These are phyloP conservation scores for Maccullochella peelii DNA, from an alignment of 2,113 vertebrate species.

Conservation along the genomic window DNA sequence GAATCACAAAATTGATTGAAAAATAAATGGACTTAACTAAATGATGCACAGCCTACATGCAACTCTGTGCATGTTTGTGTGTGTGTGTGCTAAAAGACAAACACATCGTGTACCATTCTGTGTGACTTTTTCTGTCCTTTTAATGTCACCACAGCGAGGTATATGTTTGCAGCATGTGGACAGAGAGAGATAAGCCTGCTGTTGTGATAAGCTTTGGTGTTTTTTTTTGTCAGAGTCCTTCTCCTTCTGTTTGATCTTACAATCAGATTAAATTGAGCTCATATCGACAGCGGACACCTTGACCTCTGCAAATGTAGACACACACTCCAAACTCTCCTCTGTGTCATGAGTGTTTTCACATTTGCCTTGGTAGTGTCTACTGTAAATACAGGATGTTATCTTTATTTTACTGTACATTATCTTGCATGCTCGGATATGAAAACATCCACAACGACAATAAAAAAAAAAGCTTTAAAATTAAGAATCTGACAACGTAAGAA, in stretches of 20 bases:
- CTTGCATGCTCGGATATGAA: slow-evolving; percentile 82
- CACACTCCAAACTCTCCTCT: not conserved
- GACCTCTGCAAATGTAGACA: slow-evolving; percentile 26
- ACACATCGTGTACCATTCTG: not conserved
- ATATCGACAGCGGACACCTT: slow-evolving; percentile 46
- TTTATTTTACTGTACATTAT: not conserved
- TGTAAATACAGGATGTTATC: not conserved
- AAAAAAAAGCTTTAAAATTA: slow-evolving; percentile 65
- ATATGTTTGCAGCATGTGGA: slow-evolving; percentile 39
- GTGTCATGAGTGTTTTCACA: not conserved
- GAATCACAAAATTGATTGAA: no score
- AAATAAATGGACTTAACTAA: not conserved
- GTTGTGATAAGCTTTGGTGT: slow-evolving; percentile 40
- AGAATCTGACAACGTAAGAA: not conserved
- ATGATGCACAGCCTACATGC: not conserved
- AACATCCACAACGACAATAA: slow-evolving; percentile 86
- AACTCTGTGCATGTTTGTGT: not conserved
- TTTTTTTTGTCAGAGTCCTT: not conserved
- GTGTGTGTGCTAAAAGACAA: not conserved
- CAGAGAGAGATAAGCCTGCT: slow-evolving; percentile 19
- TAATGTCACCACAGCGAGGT: not conserved
- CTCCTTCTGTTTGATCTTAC: slow-evolving; percentile 35
- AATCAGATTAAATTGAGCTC: slow-evolving; percentile 48
- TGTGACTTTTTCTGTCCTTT: slow-evolving; percentile 47
- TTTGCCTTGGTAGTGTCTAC: not conserved